phyloP scores from a whole-genome alignment of 2,113 vertebrate species.

The Electrona antarctica region DNA sequence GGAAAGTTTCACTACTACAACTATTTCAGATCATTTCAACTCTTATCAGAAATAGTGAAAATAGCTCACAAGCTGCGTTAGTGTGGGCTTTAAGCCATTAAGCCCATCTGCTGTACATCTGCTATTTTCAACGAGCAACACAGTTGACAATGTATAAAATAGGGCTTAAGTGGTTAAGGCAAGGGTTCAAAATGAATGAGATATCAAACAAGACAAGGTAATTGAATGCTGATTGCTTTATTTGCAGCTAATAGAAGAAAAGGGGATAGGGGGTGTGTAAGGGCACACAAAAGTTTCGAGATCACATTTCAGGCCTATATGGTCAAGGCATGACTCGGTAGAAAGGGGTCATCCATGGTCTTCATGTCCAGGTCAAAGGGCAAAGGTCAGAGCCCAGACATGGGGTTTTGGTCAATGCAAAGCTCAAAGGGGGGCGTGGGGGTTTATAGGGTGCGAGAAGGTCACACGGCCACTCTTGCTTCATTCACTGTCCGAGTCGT shows the following conservation, averaged over 20 bases:
- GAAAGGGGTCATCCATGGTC: conserved; percentile 56
- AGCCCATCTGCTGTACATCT: no score
- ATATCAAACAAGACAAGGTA: conserved; percentile 46
- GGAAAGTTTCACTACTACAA: no score
- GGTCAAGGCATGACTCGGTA: conserved; percentile 35
- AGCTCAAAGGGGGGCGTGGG: conserved; percentile 51
- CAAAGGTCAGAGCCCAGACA: conserved; percentile 66
- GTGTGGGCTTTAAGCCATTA: no score
- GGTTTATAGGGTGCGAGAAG: conserved; percentile 50
- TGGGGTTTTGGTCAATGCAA: conserved; percentile 59
- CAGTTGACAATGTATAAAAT: no score
- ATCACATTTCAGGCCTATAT: conserved; percentile 42
- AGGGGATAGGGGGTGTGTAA: conserved; percentile 7
- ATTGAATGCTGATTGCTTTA: conserved; percentile 74
- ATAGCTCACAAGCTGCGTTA: no score
- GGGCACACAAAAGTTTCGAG: conserved; percentile 45
- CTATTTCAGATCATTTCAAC: no score
- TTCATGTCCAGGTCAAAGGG: conserved; percentile 66
- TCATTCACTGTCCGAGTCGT: conserved; percentile 76
- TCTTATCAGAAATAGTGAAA: no score
- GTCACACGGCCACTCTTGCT: conserved; percentile 53
- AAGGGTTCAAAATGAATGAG: conserved; percentile 1
- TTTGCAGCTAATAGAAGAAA: conserved; percentile 51
- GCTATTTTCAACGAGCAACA: no score
- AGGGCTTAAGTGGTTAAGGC: background rate